A percentile compares a stretch with the other conserved stretches of the same genome.
phyloP scores from a whole-genome alignment of 2,797 vertebrate genomes.

The Megaceryle alcyon region DNA sequence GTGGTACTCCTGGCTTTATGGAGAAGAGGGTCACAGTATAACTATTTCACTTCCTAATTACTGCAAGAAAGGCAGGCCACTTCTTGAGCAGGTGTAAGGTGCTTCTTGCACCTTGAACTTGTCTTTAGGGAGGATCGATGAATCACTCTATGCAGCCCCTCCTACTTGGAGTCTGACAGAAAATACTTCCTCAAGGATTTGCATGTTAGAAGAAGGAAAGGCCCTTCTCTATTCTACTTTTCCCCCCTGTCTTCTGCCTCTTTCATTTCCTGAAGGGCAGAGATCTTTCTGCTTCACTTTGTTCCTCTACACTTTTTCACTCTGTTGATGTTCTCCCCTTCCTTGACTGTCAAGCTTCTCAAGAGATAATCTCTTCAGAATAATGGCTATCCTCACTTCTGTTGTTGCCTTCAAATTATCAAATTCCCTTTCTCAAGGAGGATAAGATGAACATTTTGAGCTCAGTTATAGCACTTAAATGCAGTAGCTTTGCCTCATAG shows the following conservation, averaged over 20 bases:
- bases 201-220: background rate
- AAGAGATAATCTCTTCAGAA: background rate
- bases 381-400: background rate
- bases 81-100: background rate
- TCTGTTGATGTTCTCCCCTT: background rate
- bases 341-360: background rate
- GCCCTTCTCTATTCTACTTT: background rate
- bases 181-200: background rate
- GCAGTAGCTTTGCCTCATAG: background rate
- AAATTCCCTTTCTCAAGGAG: background rate
- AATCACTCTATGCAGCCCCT: background rate
- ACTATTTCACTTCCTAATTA: background rate
- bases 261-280: background rate
- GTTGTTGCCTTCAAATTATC: background rate
- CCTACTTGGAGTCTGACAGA: background rate
- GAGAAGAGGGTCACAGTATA: background rate
- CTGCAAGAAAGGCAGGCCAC: background rate
- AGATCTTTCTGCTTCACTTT: background rate
- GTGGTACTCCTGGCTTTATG: background rate
- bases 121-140: background rate
- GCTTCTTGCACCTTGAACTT: background rate
- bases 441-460: background rate
- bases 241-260: background rate
- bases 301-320: background rate
- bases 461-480: background rate